Conservation (phyloP, 2,797 vertebrate genomes). For the Ciconia nigra region DNA sequence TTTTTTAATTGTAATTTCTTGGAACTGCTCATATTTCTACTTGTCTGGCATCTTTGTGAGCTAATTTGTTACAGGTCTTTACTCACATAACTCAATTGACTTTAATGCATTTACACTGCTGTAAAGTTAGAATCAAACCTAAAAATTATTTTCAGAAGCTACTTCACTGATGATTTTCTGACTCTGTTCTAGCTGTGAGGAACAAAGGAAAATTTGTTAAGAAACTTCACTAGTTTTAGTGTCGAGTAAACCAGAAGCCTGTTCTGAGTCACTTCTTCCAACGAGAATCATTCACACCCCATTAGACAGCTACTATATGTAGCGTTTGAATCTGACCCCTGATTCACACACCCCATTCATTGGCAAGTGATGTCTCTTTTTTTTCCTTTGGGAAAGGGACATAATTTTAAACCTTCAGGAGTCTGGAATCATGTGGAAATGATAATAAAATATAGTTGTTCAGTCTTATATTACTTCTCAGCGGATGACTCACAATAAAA, state of each 20-base stretch:
- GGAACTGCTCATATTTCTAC: not conserved
- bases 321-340: not conserved
- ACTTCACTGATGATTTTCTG: not conserved
- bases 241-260: not conserved
- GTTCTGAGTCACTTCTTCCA: not conserved
- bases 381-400: not conserved
- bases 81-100: not conserved
- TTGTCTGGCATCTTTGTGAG: not conserved
- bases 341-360: not conserved
- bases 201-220: not conserved
- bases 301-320: not conserved
- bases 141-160: not conserved
- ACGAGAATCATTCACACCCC: not conserved
- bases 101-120: not conserved
- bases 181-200: not conserved
- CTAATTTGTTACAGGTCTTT: not conserved
- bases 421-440: not conserved
- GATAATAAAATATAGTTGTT: not conserved
- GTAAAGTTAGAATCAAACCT: not conserved
- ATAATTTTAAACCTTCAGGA: not conserved
- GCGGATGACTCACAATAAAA: constrained; percentile 12
- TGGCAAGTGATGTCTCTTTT: not conserved
- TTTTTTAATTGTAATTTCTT: not conserved
- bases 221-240: not conserved
- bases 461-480: not conserved